Evolutionary conservation across 2,888 invertebrate species (phyloP), one percentile per base, ranked within the genome.

Genomic region (Gibbula magus): DNA sequence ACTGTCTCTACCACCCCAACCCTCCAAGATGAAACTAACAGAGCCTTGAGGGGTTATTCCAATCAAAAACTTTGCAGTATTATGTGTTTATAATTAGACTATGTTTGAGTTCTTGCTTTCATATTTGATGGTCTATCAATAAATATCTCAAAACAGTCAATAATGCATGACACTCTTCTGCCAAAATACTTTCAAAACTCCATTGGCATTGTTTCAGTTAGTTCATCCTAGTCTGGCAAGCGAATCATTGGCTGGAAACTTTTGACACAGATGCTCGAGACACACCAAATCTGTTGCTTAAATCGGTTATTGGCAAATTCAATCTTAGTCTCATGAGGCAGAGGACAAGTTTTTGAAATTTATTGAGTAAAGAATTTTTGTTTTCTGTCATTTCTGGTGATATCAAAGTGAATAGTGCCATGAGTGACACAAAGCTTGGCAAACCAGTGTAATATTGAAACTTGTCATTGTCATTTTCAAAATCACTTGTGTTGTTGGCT

Each of bases 21-120:
- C 80, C 56, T 45, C 45, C 1, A 13, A 45, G 1, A 45, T 45
- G 1, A 45, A 45, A 13, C 45, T 45, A 1, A 45, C 45, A 45
- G 8, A 10, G 1, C 45, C 45, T 10, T 45, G 45, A 13, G 45
- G 45, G 10, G 82, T 81, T 10, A 88, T 86, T 29, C 85, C 85
- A 54, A 86, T 83, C 32, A 88, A 67, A 81, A 82, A 87, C 67
- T 87, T 88, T 0, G 82, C 80, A 16, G 87, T 86, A 56, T 85
- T n/a, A n/a, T 81, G 70, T 83, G 84, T 66, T 87, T 87, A 61
- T 86, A 88, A 20, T 77, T 67, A 5, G 84, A 85, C 79, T 80
- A 88, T 4, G 84, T 86, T 70, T 86, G 76, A 20, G 84, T 77
- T 20, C 85, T 74, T 7, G 87, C 86, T 77, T 22, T 66, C 0